phyloP scores from a whole-genome alignment of 1,140 invertebrate species.

The Odontomachus brunneus region DNA sequence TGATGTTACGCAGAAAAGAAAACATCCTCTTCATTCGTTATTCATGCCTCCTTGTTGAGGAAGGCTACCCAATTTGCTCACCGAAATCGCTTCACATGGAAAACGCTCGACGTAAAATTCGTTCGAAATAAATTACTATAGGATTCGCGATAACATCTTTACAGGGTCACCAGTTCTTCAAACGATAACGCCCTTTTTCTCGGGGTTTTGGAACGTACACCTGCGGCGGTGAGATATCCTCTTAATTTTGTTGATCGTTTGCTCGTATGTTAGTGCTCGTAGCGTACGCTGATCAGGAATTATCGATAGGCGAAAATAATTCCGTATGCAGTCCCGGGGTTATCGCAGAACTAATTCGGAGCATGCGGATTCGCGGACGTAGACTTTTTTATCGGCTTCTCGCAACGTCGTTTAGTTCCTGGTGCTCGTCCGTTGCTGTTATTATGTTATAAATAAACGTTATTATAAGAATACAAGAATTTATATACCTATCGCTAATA shows the following conservation, averaged over 20 bases:
- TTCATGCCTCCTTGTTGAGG: slow-evolving; percentile 20
- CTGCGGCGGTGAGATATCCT: neutral
- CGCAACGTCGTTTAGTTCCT: neutral
- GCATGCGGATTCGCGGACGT: neutral
- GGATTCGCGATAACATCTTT: slow-evolving; percentile 40
- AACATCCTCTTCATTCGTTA: neutral
- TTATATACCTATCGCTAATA: neutral
- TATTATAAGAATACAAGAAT: neutral
- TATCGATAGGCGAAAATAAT: slow-evolving; percentile 59
- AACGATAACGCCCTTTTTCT: slow-evolving; percentile 28
- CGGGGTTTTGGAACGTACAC: neutral
- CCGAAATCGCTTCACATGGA: no score
- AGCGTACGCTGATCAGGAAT: slow-evolving; percentile 39
- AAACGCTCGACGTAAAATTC: slow-evolving; percentile 28
- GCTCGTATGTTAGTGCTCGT: neutral
- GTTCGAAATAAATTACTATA: slow-evolving; percentile 34
- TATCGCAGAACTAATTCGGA: slow-evolving; percentile 45
- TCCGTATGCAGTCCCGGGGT: slow-evolving; percentile 18
- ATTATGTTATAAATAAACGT: neutral
- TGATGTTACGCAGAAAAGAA: neutral
- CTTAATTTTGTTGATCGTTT: slow-evolving; percentile 22
- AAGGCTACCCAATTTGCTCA: slow-evolving; percentile 33
- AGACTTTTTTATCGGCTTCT: slow-evolving; percentile 34
- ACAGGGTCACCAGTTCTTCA: slow-evolving; percentile 4
- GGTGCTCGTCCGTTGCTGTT: no score